Evolutionary conservation across 2,113 vertebrate species (phyloP).

Genomic region (Parus major): DNA sequence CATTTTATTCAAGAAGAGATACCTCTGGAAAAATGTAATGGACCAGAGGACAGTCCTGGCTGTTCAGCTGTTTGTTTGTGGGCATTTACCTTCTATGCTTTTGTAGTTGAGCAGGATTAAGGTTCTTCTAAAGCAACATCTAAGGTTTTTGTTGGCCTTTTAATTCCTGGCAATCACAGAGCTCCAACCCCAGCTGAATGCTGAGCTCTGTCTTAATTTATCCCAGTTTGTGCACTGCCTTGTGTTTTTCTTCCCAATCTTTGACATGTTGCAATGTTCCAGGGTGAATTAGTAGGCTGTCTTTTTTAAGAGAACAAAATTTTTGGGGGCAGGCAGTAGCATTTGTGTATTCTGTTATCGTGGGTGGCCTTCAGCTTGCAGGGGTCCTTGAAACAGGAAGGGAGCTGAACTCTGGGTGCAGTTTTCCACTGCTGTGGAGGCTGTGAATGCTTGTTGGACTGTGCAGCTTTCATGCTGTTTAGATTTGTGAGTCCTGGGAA

Average conservation of each 20-base stretch:
- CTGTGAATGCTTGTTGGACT: not conserved
- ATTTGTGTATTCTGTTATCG: not conserved
- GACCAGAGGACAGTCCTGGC: not conserved
- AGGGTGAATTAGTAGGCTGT: not conserved
- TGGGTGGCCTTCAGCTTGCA: slow-evolving; percentile 34
- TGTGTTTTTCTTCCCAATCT: not conserved
- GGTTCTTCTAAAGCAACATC: not conserved
- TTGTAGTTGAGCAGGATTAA: not conserved
- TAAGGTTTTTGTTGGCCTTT: not conserved
- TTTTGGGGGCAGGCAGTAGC: not conserved
- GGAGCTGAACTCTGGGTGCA: not conserved
- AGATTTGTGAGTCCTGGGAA: not conserved
- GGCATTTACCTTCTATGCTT: not conserved
- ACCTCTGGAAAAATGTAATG: not conserved
- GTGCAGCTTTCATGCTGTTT: not conserved
- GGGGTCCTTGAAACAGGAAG: slow-evolving; percentile 8
- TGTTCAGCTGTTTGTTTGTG: not conserved
- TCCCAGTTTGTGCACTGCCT: not conserved
- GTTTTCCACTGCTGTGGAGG: not conserved
- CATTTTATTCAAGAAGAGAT: not conserved
- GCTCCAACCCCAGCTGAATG: not conserved
- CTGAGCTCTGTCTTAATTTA: not conserved
- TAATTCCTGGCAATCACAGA: not conserved
- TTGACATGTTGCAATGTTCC: not conserved
- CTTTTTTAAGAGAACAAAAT: not conserved